These are phyloP conservation scores for Orientallactaga sibirica DNA, from an alignment of 2,797 vertebrate species.

Conservation along the genomic window DNA sequence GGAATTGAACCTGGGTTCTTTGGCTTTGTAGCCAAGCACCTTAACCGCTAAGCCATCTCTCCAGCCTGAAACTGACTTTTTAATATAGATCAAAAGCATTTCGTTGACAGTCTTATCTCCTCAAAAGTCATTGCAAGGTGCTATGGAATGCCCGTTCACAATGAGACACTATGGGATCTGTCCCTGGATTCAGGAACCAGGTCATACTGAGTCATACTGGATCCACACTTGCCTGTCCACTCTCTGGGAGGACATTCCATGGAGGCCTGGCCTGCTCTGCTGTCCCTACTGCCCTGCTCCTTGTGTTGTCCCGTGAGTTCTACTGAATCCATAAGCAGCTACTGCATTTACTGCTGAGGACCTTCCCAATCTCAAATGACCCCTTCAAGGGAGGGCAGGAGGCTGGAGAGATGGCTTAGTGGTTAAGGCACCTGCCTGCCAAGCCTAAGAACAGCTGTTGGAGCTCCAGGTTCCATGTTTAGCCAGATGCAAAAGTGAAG, in stretches of 20 bases:
- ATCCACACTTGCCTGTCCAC: not conserved
- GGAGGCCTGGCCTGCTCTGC: not conserved
- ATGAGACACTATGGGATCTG: not conserved
- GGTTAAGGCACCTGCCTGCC: no score
- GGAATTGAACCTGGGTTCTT: no score
- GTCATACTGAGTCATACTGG: not conserved
- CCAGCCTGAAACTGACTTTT: not conserved
- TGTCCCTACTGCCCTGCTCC: not conserved
- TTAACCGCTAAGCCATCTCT: not conserved
- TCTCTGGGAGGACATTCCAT: not conserved
- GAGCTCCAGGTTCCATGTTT: no score
- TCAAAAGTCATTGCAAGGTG: not conserved
- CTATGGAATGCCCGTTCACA: not conserved
- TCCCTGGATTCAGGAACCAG: not conserved
- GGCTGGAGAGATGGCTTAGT: no score
- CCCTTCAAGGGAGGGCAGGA: not conserved
- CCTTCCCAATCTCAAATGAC: not conserved
- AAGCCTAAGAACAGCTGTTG: no score
- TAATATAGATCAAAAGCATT: not conserved
- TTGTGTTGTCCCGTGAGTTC: not conserved
- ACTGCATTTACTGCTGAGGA: not conserved
- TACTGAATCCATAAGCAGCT: not conserved
- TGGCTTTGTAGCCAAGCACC: not conserved
- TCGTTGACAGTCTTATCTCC: not conserved
- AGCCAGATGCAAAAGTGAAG: no score